Percentiles rank a stretch among this genome's conserved stretches.
These are phyloP conservation scores for Gracilinanus agilis DNA, from an alignment of 2,113 vertebrate genomes.

Conservation along the genomic window DNA sequence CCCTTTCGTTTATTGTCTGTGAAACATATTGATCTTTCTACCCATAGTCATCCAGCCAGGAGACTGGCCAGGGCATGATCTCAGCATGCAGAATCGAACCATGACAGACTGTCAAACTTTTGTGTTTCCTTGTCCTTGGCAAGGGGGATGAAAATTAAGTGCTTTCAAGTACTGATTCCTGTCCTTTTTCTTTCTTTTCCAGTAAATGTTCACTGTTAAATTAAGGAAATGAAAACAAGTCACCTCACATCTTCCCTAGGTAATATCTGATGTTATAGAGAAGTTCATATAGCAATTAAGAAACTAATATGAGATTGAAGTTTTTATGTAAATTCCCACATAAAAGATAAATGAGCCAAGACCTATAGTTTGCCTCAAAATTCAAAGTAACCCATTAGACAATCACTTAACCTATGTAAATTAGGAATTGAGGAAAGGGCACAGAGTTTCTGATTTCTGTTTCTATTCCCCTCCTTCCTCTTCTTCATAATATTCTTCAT, in stretches of 20 bases:
- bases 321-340: constrained; percentile 55
- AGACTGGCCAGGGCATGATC: not conserved
- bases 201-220: not conserved
- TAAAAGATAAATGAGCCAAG: constrained; percentile 55
- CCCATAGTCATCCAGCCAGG: constrained; percentile 10
- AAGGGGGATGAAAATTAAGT: not conserved
- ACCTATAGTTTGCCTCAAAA: constrained; percentile 46
- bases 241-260: constrained; percentile 50
- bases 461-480: not conserved
- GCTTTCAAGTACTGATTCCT: not conserved
- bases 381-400: constrained; percentile 44
- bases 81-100: not conserved
- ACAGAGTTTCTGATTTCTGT: constrained; percentile 5
- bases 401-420: constrained; percentile 32
- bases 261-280: constrained; percentile 41
- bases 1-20: constrained; percentile 10
- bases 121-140: constrained; percentile 3
- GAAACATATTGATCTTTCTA: constrained; percentile 37
- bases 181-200: not conserved
- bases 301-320: constrained; percentile 59
- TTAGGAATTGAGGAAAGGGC: not conserved
- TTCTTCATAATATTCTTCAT: constrained; percentile 22
- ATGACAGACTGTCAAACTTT: not conserved
- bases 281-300: constrained; percentile 55
- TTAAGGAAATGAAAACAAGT: not conserved